These are phyloP conservation scores for Macaria notata DNA, from an alignment of 2,888 invertebrate species.

Conservation along the genomic window DNA sequence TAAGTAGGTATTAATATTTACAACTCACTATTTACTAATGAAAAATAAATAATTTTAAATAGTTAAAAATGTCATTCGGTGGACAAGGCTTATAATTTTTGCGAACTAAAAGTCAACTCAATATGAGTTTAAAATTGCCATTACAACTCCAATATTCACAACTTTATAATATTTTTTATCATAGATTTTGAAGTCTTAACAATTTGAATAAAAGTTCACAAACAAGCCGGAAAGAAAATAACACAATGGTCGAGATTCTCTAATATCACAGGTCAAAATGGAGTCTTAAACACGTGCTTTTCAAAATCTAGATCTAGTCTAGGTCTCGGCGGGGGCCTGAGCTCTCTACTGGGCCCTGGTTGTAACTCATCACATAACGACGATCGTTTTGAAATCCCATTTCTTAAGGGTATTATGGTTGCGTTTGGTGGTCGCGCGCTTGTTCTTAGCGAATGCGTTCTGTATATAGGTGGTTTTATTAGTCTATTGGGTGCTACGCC, in stretches of 20 bases:
- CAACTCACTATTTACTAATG: slow-evolving; percentile 47
- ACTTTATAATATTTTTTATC: too few relatives aligned
- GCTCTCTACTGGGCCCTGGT: slow-evolving; percentile 34
- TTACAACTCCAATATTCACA: too few relatives aligned
- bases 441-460: slow-evolving; percentile 63
- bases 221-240: too few relatives aligned
- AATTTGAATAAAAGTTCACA: too few relatives aligned
- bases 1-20: slow-evolving; percentile 52
- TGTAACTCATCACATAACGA: slow-evolving; percentile 59
- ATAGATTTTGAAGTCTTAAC: too few relatives aligned
- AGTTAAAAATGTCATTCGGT: slow-evolving; percentile 58
- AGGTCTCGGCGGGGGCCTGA: slow-evolving; percentile 39
- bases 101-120: neutral
- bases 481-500: slow-evolving; percentile 68
- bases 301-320: slow-evolving; percentile 47
- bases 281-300: slow-evolving; percentile 68
- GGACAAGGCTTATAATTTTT: slow-evolving; percentile 40
- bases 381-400: slow-evolving; percentile 62
- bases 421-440: slow-evolving; percentile 63
- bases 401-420: slow-evolving; percentile 69
- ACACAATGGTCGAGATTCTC: slow-evolving; percentile 32
- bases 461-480: slow-evolving; percentile 56
- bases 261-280: slow-evolving; percentile 78
- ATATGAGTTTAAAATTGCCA: too few relatives aligned
- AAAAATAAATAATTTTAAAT: slow-evolving; percentile 70